Evolutionary conservation across 2,888 invertebrate species (phyloP), one percentile per base, ranked within the genome.

Genomic region (Julus scanicus): DNA sequence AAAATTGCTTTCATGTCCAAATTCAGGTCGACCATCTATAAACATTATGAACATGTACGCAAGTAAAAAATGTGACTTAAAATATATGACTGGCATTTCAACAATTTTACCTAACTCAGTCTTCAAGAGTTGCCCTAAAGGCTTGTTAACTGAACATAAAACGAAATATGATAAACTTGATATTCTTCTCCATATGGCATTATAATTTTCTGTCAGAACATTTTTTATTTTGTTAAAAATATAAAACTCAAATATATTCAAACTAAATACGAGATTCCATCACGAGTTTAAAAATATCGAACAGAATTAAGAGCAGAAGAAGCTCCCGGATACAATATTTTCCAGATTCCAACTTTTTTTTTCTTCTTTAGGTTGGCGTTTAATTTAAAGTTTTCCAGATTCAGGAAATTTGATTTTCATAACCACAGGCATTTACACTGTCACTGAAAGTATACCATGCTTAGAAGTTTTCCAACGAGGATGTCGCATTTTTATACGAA

Each of bases 341-440:
- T 5, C 63, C n/a, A 2, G 15, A n/a, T 6, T 20, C 5, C 6
- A 5, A 20, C 20, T 20, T 53, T 53, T 53, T 53, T 53, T 53
- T 53, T 53, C 4, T 71, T 29, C 71, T 29, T 29, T 20, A 2
- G 5, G 6, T 9, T 29, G 29, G 71, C 71, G 29, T 29, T 6
- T 71, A n/a, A 29, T 71, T 9, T 29, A 71, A 71, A 29, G 71
- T 71, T 71, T 29, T 29, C 71, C 71, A 71, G 71, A 29, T 71
- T 29, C 71, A 71, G 71, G 71, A 71, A 71, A 71, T 71, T 71
- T 20, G 20, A 71, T 71, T 71, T 71, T 71, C 71, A 29, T 29
- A 71, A 71, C 71, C 71, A 71, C 71, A 71, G 71, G 71, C 71
- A 71, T 71, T 71, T 71, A 29, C 29, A 29, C 71, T 11, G 29